Evolutionary conservation across 2,797 vertebrate genomes (phyloP), one percentile per base, ranked within the genome.

Genomic region (Lutjanus campechanus): DNA sequence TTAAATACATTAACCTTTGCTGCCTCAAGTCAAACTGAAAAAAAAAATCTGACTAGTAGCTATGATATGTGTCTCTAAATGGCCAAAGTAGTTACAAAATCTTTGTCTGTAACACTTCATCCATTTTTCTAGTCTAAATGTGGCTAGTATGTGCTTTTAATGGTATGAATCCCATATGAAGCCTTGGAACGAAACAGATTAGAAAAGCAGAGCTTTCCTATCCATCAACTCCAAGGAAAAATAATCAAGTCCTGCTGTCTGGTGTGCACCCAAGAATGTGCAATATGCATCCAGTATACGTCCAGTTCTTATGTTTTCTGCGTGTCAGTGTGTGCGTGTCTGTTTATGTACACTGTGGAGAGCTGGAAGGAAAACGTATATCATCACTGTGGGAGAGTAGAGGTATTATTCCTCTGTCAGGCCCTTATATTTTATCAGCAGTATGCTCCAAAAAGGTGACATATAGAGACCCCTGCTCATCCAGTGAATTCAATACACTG

Each of bases 201-300:
- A 64, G 16, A 69, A 65, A 36, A 62, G n/a, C 20, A n/a, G 40
- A 19, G 11, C 20, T 15, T 36, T n/a, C 5, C 20, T 47, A n/a
- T 78, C 61, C 29, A 83, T 82, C 47, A 65, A 25, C 56, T 74
- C 13, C 6, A 12, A 36, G 59, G 64, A 43, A 67, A 82, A 78
- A 79, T 17, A 64, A 78, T 73, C 49, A 54, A 71, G 53, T 69
- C 60, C 64, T 85, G 55, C 72, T 76, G 63, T 77, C 74, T 19
- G 41, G 67, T 53, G 51, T 77, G n/a, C 41, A 58, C n/a, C 3
- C 58, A 84, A 84, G 76, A 84, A 86, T 82, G 78, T 85, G 63
- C 49, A 78, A 69, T 22, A 64, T 76, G 16, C 54, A 77, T 76
- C 63, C 43, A 69, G 60, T 77, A 29, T 50, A 71, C n/a, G 11